Conservation (phyloP, 2,888 invertebrate genomes). For the Cordilura impudica region DNA sequence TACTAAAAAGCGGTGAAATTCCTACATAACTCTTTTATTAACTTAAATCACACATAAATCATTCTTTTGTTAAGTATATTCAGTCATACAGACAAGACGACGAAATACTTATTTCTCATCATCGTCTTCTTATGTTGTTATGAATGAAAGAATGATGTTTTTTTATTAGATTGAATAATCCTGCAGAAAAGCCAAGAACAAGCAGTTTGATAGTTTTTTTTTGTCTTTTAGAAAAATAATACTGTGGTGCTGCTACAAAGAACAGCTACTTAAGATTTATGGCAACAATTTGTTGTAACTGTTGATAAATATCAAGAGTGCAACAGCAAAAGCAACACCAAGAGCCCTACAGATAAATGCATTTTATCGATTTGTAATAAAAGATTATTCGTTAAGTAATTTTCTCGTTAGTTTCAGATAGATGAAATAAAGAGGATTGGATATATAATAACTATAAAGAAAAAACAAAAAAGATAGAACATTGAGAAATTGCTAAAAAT, state of each 20-base stretch:
- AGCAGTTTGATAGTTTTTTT: slow-evolving; percentile 23
- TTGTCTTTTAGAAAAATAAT: no score
- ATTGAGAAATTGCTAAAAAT: not conserved
- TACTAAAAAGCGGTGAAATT: no score
- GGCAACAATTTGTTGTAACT: slow-evolving; percentile 41
- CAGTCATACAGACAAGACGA: not conserved
- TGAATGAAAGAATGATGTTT: not conserved
- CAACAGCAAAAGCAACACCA: not conserved
- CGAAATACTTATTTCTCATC: not conserved
- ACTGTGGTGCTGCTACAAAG: not conserved
- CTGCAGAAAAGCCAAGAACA: slow-evolving; percentile 4
- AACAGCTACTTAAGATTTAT: slow-evolving; percentile 26
- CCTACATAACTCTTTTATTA: no score
- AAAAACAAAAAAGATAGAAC: not conserved
- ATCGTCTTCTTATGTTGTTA: not conserved
- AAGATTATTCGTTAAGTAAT: not conserved
- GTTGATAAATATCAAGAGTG: slow-evolving; percentile 38
- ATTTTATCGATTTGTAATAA: slow-evolving; percentile 32
- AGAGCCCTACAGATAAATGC: slow-evolving; percentile 4
- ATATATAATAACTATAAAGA: no score
- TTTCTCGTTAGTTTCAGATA: not conserved
- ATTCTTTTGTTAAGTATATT: no score
- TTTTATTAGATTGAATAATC: slow-evolving; percentile 19
- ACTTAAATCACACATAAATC: not conserved
- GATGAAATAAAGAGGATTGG: not conserved